Evolutionary conservation across 2,797 vertebrate species (phyloP).

Genomic region (Dromococcyx pavoninus): DNA sequence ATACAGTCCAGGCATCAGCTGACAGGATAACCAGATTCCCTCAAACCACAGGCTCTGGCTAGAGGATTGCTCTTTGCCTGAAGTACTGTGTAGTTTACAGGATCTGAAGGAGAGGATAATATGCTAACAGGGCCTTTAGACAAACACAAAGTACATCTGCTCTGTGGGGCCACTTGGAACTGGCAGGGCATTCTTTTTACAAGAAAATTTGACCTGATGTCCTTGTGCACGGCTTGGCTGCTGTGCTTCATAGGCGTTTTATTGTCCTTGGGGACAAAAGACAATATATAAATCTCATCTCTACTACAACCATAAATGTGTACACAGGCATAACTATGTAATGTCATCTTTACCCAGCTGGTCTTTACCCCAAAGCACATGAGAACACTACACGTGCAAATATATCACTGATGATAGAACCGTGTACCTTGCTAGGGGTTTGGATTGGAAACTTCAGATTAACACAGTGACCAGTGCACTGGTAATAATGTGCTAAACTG

Average conservation of each 20-base stretch:
- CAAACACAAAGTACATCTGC: not conserved
- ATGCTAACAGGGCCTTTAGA: not conserved
- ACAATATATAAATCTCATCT: not conserved
- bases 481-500: not conserved
- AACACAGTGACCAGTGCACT: not conserved
- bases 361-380: not conserved
- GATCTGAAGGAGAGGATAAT: not conserved
- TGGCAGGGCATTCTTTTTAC: slow-evolving; percentile 8
- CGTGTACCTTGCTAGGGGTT: not conserved
- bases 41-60: not conserved
- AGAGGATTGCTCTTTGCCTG: not conserved
- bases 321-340: not conserved
- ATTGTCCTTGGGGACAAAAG: slow-evolving; percentile 8
- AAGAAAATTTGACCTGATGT: not conserved
- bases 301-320: not conserved
- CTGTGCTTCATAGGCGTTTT: not conserved
- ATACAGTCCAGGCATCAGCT: not conserved
- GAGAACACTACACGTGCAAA: not conserved
- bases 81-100: not conserved
- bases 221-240: not conserved
- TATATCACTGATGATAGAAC: not conserved
- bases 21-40: not conserved
- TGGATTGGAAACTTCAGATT: not conserved
- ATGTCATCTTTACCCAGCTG: not conserved
- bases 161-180: not conserved